Evolutionary conservation across 2,797 vertebrate genomes (phyloP).

Genomic region (Crax fasciolata): DNA sequence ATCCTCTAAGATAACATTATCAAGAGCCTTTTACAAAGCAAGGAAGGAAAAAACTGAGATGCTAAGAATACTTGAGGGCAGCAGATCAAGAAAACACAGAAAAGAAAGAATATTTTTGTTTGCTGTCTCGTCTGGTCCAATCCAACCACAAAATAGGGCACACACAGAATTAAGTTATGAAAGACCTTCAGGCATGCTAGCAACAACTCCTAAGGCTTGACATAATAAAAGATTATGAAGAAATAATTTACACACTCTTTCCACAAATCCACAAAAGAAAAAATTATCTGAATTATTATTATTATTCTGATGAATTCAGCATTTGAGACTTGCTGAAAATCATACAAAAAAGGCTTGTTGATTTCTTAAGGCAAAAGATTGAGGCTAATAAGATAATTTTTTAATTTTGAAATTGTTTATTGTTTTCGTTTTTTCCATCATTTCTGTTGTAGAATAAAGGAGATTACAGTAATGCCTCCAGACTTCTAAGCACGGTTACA

Average conservation of each 20-base stretch:
- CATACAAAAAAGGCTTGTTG: background rate
- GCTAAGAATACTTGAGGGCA: background rate
- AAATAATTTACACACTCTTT: background rate
- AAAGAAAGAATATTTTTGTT: background rate
- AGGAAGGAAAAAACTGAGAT: background rate
- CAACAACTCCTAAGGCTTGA: background rate
- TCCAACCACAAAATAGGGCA: background rate
- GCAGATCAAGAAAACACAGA: background rate
- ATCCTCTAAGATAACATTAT: background rate
- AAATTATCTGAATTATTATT: constrained; percentile 25
- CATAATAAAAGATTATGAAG: background rate
- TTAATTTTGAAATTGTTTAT: background rate
- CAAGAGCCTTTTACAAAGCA: background rate
- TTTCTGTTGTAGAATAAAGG: background rate
- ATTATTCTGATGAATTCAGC: background rate
- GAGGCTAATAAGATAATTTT: background rate
- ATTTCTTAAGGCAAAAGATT: background rate
- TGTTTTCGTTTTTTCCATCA: background rate
- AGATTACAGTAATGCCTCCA: background rate
- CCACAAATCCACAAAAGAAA: background rate
- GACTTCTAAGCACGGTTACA: background rate
- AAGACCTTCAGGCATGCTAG: background rate
- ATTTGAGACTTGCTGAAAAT: background rate
- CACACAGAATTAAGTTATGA: background rate
- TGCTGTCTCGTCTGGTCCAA: background rate